Evolutionary conservation across 2,797 vertebrate genomes (phyloP).

Genomic region (Cryptoprocta ferox): DNA sequence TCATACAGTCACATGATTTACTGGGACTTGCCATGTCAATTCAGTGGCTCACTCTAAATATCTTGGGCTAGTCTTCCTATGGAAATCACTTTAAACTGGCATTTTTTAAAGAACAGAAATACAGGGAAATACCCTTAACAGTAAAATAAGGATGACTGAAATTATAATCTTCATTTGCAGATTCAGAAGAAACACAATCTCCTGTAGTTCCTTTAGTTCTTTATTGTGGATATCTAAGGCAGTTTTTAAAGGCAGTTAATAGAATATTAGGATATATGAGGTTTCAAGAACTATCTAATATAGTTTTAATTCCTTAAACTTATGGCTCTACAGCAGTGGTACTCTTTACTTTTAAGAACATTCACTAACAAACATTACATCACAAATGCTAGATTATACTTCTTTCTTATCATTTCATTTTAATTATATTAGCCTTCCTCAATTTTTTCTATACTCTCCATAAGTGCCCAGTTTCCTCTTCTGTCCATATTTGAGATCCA

Average conservation of each 20-base stretch:
- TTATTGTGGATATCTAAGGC: background rate
- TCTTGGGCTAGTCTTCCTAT: background rate
- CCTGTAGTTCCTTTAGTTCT: background rate
- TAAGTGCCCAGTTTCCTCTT: background rate
- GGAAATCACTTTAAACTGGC: background rate
- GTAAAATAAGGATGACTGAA: background rate
- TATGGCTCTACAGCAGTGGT: background rate
- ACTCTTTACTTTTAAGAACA: background rate
- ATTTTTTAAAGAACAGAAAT: background rate
- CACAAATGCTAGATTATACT: background rate
- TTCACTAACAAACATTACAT: background rate
- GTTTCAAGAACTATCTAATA: background rate
- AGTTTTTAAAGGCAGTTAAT: background rate
- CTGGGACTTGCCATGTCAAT: background rate
- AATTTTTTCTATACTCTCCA: background rate
- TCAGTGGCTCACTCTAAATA: background rate
- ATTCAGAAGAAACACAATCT: background rate
- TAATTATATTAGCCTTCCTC: background rate
- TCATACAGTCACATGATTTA: background rate
- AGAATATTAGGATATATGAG: background rate
- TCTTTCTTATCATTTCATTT: slow-evolving; percentile 1
- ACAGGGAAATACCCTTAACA: background rate
- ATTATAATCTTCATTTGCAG: background rate
- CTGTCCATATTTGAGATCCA: background rate
- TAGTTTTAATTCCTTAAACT: background rate